Percentiles rank a stretch among this genome's conserved stretches.
These are phyloP conservation scores for Hirtodrosophila confusa DNA, from an alignment of 2,888 invertebrate species.

Conservation along the genomic window DNA sequence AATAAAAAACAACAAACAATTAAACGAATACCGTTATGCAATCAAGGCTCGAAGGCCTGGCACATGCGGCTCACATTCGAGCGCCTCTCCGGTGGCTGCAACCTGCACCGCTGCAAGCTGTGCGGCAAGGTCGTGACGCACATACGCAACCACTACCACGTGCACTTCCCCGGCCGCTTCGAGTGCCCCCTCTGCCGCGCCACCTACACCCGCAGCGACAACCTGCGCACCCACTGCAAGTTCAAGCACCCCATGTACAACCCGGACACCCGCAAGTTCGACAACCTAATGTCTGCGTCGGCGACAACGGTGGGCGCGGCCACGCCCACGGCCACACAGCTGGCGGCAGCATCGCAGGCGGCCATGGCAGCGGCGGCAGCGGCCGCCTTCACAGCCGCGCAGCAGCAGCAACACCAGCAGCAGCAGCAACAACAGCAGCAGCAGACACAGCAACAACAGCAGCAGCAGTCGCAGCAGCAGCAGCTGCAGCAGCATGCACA, in stretches of 20 bases:
- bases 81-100: constrained; percentile 95
- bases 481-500: constrained; percentile 76
- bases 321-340: constrained; percentile 86
- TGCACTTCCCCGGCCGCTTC: constrained; percentile 96
- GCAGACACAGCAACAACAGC: constrained; percentile 69
- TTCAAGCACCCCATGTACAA: constrained; percentile 95
- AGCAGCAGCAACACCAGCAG: constrained; percentile 80
- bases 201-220: constrained; percentile 96
- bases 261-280: constrained; percentile 94
- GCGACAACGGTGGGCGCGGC: constrained; percentile 84
- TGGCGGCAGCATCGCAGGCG: constrained; percentile 85
- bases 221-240: constrained; percentile 96
- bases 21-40: constrained; percentile 5
- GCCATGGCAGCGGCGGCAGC: constrained; percentile 84
- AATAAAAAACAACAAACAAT: constrained; percentile 13
- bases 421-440: constrained; percentile 79
- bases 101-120: constrained; percentile 96
- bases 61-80: constrained; percentile 97
- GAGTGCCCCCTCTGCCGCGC: constrained; percentile 96
- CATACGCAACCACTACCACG: constrained; percentile 97
- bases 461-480: constrained; percentile 69
- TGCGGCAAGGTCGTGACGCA: constrained; percentile 97
- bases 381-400: constrained; percentile 81
- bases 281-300: constrained; percentile 87
- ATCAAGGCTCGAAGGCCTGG: constrained; percentile 94